A percentile compares a stretch with the other conserved stretches of the same genome.
phyloP scores from a whole-genome alignment of 2,888 invertebrate species.

The Caenorhabditis sp. region DNA sequence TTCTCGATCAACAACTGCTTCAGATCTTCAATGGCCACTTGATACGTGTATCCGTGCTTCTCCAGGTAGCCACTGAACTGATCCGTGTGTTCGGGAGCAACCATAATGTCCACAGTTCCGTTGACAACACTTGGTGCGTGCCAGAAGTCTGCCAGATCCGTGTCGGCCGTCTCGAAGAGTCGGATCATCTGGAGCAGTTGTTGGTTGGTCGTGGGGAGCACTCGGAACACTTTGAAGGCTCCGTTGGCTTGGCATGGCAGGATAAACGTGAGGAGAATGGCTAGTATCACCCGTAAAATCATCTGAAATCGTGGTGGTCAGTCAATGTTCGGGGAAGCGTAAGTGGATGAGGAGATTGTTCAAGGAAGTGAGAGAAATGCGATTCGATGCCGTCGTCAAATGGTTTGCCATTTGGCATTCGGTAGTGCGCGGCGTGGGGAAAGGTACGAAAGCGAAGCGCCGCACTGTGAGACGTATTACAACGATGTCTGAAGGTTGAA shows the following conservation, averaged over 20 bases:
- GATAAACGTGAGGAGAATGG: too few species aligned
- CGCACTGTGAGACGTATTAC: slow-evolving; percentile 23
- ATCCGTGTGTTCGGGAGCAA: slow-evolving; percentile 70
- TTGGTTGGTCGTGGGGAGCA: slow-evolving; percentile 70
- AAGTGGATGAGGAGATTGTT: slow-evolving; percentile 2
- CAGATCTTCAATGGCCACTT: slow-evolving; percentile 76
- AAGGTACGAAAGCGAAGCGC: slow-evolving; percentile 34
- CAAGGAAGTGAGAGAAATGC: slow-evolving; percentile 30
- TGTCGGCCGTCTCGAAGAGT: slow-evolving; percentile 72
- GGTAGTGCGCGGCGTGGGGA: too few species aligned
- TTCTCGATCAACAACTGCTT: slow-evolving; percentile 77
- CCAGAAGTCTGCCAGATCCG: slow-evolving; percentile 79
- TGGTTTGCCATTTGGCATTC: slow-evolving; percentile 48
- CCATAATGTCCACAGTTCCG: slow-evolving; percentile 79
- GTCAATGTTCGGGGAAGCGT: slow-evolving; percentile 5
- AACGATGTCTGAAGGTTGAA: slow-evolving; percentile 42
- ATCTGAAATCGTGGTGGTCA: slow-evolving; percentile 51
- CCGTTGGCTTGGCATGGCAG: slow-evolving; percentile 9
- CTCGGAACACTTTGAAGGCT: slow-evolving; percentile 76
- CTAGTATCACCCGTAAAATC: slow-evolving; percentile 60
- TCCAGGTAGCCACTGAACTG: slow-evolving; percentile 66
- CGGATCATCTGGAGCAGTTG: slow-evolving; percentile 72
- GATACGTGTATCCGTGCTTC: slow-evolving; percentile 57
- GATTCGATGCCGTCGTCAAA: slow-evolving; percentile 29
- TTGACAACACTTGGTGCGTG: slow-evolving; percentile 76